phyloP scores from a whole-genome alignment of 2,113 vertebrate genomes.

The Saguinus midas region DNA sequence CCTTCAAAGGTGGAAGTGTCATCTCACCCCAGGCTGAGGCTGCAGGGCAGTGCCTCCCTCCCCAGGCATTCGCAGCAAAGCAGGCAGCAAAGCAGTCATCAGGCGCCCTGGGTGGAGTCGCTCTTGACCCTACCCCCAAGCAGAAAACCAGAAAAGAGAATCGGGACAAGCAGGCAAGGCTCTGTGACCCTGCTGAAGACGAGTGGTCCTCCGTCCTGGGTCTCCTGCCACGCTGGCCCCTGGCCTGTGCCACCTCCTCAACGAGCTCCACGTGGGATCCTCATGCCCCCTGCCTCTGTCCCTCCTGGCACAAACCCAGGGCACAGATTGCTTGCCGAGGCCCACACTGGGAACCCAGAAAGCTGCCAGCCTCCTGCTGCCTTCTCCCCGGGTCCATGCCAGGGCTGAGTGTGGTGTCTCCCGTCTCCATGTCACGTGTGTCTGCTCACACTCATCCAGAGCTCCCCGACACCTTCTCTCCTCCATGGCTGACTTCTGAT shows the following conservation, averaged over 20 bases:
- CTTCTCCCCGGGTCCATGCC: background rate
- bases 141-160: conserved; percentile 2
- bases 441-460: background rate
- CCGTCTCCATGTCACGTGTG: background rate
- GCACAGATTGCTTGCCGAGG: background rate
- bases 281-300: no score
- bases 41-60: background rate
- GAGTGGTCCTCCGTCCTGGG: background rate
- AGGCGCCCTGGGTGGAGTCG: background rate
- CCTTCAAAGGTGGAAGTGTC: background rate
- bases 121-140: background rate
- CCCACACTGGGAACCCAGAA: background rate
- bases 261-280: background rate
- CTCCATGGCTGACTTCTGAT: background rate
- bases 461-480: background rate
- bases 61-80: background rate
- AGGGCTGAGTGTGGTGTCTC: background rate
- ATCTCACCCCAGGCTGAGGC: background rate
- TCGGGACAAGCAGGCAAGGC: background rate
- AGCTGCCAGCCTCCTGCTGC: no score
- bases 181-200: background rate
- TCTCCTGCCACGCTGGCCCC: background rate
- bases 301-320: background rate
- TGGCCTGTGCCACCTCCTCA: background rate
- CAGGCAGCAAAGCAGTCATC: background rate